phyloP scores from a whole-genome alignment of 2,888 invertebrate species.

The Cephus sareptanus region DNA sequence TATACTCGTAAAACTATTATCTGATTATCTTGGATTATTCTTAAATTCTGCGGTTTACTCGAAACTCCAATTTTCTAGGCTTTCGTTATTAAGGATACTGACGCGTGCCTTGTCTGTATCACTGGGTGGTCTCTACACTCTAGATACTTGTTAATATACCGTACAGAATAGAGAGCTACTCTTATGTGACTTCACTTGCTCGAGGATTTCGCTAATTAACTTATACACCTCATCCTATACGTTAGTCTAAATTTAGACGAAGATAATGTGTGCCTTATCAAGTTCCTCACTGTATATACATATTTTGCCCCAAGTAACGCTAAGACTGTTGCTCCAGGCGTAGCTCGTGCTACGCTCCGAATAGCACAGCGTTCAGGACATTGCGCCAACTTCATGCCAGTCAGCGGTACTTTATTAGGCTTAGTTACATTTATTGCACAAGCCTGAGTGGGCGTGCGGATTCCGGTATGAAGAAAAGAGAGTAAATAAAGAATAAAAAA shows the following conservation, averaged over 20 bases:
- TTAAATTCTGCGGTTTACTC: not conserved
- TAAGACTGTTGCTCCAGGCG: not conserved
- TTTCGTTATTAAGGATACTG: not conserved
- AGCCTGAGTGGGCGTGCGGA: not conserved
- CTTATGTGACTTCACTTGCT: not conserved
- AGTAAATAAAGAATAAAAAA: conserved; percentile 6
- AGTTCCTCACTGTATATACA: not conserved
- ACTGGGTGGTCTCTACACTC: not conserved
- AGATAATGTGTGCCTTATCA: not conserved
- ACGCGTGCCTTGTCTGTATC: not conserved
- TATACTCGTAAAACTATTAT: not conserved
- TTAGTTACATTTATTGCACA: not conserved
- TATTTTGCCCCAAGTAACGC: not conserved
- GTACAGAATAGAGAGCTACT: not conserved
- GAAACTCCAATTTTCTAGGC: conserved; percentile 3
- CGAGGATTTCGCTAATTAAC: not conserved
- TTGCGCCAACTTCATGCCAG: not conserved
- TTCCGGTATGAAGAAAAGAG: conserved; percentile 9
- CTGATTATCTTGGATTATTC: conserved; percentile 4
- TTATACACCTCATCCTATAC: not conserved
- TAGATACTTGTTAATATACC: not conserved
- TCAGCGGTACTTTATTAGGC: not conserved
- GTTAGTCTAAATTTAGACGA: not conserved
- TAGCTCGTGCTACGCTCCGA: not conserved
- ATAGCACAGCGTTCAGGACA: not conserved